Evolutionary conservation across 2,888 invertebrate species (phyloP), one percentile per base, ranked within the genome.

Genomic region (Phoenoteleia sp.): DNA sequence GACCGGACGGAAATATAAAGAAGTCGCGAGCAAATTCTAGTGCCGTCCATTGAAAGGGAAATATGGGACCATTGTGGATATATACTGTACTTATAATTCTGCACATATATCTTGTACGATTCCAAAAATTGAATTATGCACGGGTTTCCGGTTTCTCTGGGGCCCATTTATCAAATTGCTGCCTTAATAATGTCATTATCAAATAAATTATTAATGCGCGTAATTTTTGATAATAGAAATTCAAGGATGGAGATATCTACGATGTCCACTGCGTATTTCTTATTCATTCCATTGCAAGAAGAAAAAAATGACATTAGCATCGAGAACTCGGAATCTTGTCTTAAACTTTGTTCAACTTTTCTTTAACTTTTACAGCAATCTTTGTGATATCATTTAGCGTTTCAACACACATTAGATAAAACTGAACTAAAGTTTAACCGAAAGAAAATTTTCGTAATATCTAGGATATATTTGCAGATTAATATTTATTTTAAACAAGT

Each of bases 1-100:
- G 47, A 17, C 64, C 60, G 80, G 80, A 72, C 72, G 72, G 80
- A 74, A 74, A 81, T 81, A 74, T 81, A 80, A 80, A 80, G 79
- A 80, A 80, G 79, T 80, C 64, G 64, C 64, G 71, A 72, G 56
- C 58, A 66, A 66, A 81, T 72, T 81, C 49, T 74, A 66, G 56
- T 66, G 66, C 49, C 42, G 66, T 74, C 49, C 66, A 81, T 81
- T 74, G 80, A 66, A 81, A 81, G 66, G 66, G 66, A 81, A 81
- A 72, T 72, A 72, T 72, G 71, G 71, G 45, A 45, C 79, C 64
- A 80, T 80, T 80, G 79, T 72, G 71, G 71, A 71, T 71, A 56
- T 80, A 72, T 72, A 56, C 60, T 56, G 64, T 56, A 56, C 56
- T 80, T 80, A 62, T 69, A 71, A 79, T 79, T 79, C 62, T 19